These are phyloP conservation scores for Serilophus lunatus DNA, from an alignment of 2,113 vertebrate species.

Conservation along the genomic window DNA sequence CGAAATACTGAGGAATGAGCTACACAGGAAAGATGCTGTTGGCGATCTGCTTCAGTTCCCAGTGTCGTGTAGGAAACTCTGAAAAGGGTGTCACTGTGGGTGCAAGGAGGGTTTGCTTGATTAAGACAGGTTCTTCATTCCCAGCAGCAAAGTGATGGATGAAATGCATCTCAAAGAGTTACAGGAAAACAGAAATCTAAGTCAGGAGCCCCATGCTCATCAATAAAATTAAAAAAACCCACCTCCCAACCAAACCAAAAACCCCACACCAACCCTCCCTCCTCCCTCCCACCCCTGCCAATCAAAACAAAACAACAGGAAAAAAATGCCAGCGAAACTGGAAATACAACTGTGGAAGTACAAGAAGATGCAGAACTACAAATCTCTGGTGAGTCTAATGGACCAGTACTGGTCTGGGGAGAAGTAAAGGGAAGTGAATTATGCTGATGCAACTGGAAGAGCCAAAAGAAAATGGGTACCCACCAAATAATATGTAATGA, in stretches of 20 bases:
- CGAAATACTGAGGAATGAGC: not conserved
- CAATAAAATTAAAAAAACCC: not conserved
- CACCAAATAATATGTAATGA: not conserved
- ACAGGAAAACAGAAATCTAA: not conserved
- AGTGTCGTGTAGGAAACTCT: not conserved
- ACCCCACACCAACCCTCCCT: not conserved
- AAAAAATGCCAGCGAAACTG: not conserved
- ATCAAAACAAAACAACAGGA: not conserved
- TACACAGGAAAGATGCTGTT: not conserved
- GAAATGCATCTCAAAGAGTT: not conserved
- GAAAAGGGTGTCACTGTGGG: not conserved
- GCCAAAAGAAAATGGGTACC: not conserved
- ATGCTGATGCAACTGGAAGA: not conserved
- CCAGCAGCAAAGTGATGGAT: not conserved
- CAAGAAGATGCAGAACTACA: not conserved
- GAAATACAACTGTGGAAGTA: not conserved
- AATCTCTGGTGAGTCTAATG: not conserved
- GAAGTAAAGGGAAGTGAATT: not conserved
- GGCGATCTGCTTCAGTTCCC: not conserved
- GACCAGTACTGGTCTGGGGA: not conserved
- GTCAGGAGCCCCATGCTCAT: rapidly evolving
- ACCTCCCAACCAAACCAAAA: too few species aligned
- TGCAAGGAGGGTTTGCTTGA: not conserved
- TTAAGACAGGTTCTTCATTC: not conserved
- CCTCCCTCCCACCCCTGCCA: too few species aligned